Evolutionary conservation across 2,888 invertebrate species (phyloP).

Genomic region (Acleris literana): DNA sequence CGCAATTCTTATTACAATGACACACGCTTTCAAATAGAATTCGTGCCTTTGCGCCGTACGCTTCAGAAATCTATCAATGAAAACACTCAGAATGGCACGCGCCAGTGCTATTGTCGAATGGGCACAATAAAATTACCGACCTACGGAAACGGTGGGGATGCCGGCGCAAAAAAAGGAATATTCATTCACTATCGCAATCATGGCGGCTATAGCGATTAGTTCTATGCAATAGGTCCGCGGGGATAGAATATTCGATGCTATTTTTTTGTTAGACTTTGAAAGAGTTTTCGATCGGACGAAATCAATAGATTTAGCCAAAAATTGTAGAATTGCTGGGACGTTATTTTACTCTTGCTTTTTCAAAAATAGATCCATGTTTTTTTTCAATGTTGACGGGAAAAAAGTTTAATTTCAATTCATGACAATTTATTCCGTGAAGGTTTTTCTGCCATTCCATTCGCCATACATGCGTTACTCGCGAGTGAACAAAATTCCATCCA

Average conservation of each 20-base stretch:
- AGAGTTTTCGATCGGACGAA: slow-evolving; percentile 2
- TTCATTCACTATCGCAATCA: slow-evolving; percentile 72
- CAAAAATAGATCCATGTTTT: neutral
- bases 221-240: slow-evolving; percentile 52
- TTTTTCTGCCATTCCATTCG: slow-evolving; percentile 30
- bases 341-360: neutral
- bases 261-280: slow-evolving; percentile 36
- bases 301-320: slow-evolving; percentile 3
- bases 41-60: slow-evolving; percentile 39
- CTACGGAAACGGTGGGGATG: slow-evolving; percentile 53
- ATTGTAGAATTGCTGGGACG: neutral
- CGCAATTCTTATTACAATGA: slow-evolving; percentile 7
- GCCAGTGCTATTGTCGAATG: slow-evolving; percentile 60
- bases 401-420: neutral
- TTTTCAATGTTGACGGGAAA: too few species aligned
- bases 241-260: slow-evolving; percentile 41
- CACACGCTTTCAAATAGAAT: neutral
- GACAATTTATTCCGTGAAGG: slow-evolving; percentile 25
- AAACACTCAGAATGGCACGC: slow-evolving; percentile 76
- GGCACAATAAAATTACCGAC: slow-evolving; percentile 59
- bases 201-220: slow-evolving; percentile 69
- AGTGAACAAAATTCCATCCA: slow-evolving; percentile 61
- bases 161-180: slow-evolving; percentile 64
- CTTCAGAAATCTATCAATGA: slow-evolving; percentile 50
- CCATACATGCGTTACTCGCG: slow-evolving; percentile 41